Conservation (phyloP, 23 tunicate species). For the Corella eumyota region DNA sequence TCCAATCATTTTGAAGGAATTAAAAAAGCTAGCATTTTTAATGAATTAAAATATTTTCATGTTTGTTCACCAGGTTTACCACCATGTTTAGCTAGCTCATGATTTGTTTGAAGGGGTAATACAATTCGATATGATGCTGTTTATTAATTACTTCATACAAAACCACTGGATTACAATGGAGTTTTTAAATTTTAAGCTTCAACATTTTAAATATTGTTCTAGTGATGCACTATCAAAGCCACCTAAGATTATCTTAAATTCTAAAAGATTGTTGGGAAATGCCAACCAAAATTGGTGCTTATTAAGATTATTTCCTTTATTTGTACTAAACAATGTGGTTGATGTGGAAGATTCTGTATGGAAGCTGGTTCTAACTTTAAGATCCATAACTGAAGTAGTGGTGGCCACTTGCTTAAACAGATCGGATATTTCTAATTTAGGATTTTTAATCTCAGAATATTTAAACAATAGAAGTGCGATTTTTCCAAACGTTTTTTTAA, state of each 20-base stretch:
- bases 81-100: slow-evolving; percentile 29
- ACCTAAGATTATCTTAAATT: too few relatives aligned
- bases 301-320: slow-evolving; percentile 20
- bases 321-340: too few relatives aligned
- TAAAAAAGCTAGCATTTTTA: slow-evolving; percentile 10
- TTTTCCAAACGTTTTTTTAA: slow-evolving; percentile 3
- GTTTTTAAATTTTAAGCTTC: too few relatives aligned
- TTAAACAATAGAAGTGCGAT: not conserved
- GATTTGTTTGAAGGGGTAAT: slow-evolving; percentile 38
- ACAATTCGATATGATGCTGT: slow-evolving; percentile 20
- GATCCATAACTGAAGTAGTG: not conserved
- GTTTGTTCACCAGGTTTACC: slow-evolving; percentile 38
- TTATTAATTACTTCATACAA: slow-evolving; percentile 3
- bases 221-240: too few relatives aligned
- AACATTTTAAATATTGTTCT: slow-evolving; percentile 10
- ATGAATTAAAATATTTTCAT: slow-evolving; percentile 23
- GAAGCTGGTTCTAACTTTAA: not conserved
- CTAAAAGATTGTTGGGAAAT: slow-evolving; percentile 23
- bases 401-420: too few relatives aligned
- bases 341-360: too few relatives aligned
- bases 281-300: slow-evolving; percentile 30
- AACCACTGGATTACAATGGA: slow-evolving; percentile 14
- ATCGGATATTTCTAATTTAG: not conserved
- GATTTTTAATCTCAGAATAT: not conserved
- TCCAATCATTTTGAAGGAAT: not conserved